Conservation (phyloP, 2,888 invertebrate genomes). For the Pheosia tremula region DNA sequence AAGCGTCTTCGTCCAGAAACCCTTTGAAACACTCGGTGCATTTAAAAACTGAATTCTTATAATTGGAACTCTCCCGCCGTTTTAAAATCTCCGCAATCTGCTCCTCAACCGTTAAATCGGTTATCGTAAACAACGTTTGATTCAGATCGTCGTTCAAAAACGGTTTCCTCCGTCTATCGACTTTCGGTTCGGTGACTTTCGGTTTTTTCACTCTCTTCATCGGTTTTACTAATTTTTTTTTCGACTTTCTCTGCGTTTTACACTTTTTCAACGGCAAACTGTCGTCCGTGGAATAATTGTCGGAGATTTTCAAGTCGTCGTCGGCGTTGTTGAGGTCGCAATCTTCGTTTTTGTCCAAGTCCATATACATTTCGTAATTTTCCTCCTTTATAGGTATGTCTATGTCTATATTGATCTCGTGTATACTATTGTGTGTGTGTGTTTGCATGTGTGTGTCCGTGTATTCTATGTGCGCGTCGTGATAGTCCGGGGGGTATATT, state of each 20-base stretch:
- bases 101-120: constrained; percentile 62
- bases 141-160: constrained; percentile 69
- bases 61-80: constrained; percentile 65
- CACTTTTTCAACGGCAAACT: constrained; percentile 54
- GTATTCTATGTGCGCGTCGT: constrained; percentile 37
- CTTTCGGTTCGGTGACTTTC: constrained; percentile 51
- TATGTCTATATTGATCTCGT: neutral
- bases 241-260: constrained; percentile 37
- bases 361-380: constrained; percentile 32
- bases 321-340: constrained; percentile 17
- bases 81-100: constrained; percentile 72
- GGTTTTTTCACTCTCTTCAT: constrained; percentile 16
- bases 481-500: constrained; percentile 39
- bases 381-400: constrained; percentile 5
- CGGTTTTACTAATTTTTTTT: constrained; percentile 16
- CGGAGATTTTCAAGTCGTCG: constrained; percentile 24
- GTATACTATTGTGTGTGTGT: neutral
- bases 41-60: constrained; percentile 67
- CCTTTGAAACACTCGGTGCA: constrained; percentile 73
- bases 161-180: constrained; percentile 67
- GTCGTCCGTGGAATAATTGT: constrained; percentile 57
- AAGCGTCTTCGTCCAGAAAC: constrained; percentile 70
- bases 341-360: constrained; percentile 33
- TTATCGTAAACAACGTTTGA: constrained; percentile 68
- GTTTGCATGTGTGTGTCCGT: neutral